Base-by-base conservation (phyloP, 2,888 invertebrate species). In the Cotesia congregata region DNA sequence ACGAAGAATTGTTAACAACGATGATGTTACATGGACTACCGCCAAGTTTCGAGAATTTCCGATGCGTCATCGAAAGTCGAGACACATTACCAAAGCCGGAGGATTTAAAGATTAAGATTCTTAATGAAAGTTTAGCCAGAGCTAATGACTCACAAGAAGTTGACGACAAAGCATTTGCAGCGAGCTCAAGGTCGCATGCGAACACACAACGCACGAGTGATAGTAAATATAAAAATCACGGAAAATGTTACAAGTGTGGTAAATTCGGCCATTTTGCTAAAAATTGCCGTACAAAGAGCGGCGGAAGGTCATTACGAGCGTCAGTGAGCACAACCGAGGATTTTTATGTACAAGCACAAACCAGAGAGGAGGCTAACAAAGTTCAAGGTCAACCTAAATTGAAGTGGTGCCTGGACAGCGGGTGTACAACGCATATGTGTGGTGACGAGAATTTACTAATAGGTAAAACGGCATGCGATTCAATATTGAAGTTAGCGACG, bases 1-100 rank as follows among this genome's bases (percentile, higher is more conserved):
- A 86, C 71, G 75, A 80, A 7, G 87, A 88, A 17, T 72, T 87
- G 17, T 77, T 87, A 9, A 78, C 85, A 0, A 86, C 88, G 7
- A 83, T 88, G 77, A 64, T 88, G 6, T 39, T 77, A n/a, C 77
- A 79, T 59, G 76, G 79, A 39, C 38, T 80, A 1, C 79, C 78
- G 0, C 12, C 61, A 4, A 82, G 69, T 12, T 79, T 75, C 30
- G 80, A 79, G n/a, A 77, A 76, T 20, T 80, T 79, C 12, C 41
- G 80, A 41, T 65, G 72, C 39, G 79, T 79, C n/a, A 78, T 80
- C 15, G 79, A 79, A 68, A 65, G 75, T 38, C 72, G 78, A 6
- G 78, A 78, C 38, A 74, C 73, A 38, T 68, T 77, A 9, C 80
- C 78, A 6, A 72, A n/a, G 6, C 75, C 74, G 0, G 78, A 80